phyloP scores from a whole-genome alignment of 2,113 vertebrate species.

The Coracopsis vasa region DNA sequence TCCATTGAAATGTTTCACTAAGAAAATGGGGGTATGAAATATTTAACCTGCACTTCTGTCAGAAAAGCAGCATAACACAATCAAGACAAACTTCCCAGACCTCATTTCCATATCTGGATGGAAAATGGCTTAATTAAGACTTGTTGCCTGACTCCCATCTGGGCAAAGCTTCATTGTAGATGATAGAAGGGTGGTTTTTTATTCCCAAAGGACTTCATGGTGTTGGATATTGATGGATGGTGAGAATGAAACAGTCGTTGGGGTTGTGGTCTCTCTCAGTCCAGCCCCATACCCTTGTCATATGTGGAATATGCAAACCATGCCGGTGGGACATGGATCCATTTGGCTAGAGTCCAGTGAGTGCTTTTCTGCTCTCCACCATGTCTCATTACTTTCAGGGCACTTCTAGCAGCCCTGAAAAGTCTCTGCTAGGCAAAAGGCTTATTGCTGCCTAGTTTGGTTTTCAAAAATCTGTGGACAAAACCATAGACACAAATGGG shows the following conservation, averaged over 20 bases:
- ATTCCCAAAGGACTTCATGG: background rate
- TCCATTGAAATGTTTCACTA: background rate
- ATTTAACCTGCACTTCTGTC: background rate
- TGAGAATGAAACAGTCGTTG: background rate
- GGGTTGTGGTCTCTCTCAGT: background rate
- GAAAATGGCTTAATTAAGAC: background rate
- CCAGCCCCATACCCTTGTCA: accelerated
- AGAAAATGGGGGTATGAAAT: background rate
- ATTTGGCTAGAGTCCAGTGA: background rate
- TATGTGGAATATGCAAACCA: background rate
- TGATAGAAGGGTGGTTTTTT: background rate
- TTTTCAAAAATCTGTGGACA: background rate
- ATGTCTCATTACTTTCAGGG: background rate
- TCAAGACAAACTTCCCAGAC: background rate
- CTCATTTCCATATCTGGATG: background rate
- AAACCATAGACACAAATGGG: background rate
- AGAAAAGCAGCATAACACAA: background rate
- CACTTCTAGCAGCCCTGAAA: background rate
- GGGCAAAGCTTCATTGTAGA: accelerated
- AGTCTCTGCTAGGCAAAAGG: background rate
- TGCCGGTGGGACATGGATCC: accelerated
- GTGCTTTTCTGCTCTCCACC: background rate
- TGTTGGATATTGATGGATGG: background rate
- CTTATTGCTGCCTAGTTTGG: background rate
- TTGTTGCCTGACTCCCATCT: background rate